Conservation (phyloP, 2,888 invertebrate genomes). For the Xanthia icteritia region DNA sequence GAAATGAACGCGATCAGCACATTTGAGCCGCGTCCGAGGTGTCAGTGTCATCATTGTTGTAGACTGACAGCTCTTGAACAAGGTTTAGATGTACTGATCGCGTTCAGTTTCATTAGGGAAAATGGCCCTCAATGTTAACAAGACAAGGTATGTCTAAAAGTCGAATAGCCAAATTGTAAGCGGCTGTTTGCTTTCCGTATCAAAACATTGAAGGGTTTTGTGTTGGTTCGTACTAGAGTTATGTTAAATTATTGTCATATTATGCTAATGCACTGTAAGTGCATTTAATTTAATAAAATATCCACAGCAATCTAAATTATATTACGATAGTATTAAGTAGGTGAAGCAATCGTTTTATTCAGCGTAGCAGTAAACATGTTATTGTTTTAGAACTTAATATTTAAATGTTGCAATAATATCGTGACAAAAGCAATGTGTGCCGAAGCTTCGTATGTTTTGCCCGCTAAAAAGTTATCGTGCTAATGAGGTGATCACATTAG, state of each 20-base stretch:
- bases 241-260: constrained; percentile 42
- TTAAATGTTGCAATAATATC: background rate
- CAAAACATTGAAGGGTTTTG: constrained; percentile 41
- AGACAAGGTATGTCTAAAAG: constrained; percentile 37
- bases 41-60: too few relatives aligned
- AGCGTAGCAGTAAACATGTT: constrained; percentile 1
- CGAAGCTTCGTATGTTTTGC: too few relatives aligned
- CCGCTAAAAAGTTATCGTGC: too few relatives aligned
- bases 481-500: too few relatives aligned
- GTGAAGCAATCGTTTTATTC: constrained; percentile 15
- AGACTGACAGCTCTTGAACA: too few relatives aligned
- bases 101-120: too few relatives aligned
- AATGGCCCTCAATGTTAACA: too few relatives aligned
- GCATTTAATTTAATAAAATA: constrained; percentile 28
- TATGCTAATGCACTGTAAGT: constrained; percentile 35
- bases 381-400: constrained; percentile 5
- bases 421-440: too few relatives aligned
- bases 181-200: constrained; percentile 36
- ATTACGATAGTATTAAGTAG: constrained; percentile 5
- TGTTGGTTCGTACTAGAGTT: constrained; percentile 24
- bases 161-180: constrained; percentile 43
- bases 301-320: constrained; percentile 13
- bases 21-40: too few relatives aligned
- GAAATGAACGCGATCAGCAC: too few relatives aligned
- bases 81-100: too few relatives aligned